A percentile compares a stretch with the other conserved stretches of the same genome.
Conservation (phyloP, 2,797 vertebrate genomes). For the Ceyx erithaca region DNA sequence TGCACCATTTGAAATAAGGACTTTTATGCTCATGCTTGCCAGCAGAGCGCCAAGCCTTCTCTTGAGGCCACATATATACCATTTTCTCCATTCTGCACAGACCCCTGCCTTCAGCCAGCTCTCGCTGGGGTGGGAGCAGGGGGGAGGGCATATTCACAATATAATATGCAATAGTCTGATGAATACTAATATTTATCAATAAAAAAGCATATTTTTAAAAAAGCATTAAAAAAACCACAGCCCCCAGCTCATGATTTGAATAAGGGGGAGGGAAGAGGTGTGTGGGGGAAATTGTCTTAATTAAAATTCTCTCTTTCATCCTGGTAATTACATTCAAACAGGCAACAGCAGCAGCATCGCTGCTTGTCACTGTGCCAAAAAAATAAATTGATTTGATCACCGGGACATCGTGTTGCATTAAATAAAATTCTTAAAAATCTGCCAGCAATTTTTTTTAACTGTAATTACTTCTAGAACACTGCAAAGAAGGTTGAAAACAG, state of each 20-base stretch:
- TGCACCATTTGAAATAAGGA: slow-evolving; percentile 18
- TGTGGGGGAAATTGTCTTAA: slow-evolving; percentile 81
- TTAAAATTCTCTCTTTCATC: slow-evolving; percentile 90
- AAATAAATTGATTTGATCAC: slow-evolving; percentile 74
- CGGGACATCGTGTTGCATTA: slow-evolving; percentile 73
- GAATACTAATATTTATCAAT: slow-evolving; percentile 43
- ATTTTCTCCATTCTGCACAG: background rate
- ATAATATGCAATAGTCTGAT: slow-evolving; percentile 24
- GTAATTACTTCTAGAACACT: slow-evolving; percentile 67
- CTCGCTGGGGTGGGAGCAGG: background rate
- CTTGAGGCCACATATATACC: background rate
- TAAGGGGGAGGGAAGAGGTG: slow-evolving; percentile 61
- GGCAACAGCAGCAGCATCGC: slow-evolving; percentile 70
- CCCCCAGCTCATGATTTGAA: slow-evolving; percentile 59
- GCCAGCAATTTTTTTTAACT: slow-evolving; percentile 26
- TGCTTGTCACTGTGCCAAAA: slow-evolving; percentile 75
- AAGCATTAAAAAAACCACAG: background rate
- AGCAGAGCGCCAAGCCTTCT: background rate
- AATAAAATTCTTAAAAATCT: slow-evolving; percentile 63
- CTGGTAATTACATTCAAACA: slow-evolving; percentile 88
- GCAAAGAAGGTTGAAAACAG: slow-evolving; percentile 11
- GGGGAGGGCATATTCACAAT: background rate
- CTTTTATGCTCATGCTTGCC: background rate
- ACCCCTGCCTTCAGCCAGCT: background rate
- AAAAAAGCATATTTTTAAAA: slow-evolving; percentile 1